phyloP scores from a whole-genome alignment of 2,888 invertebrate species.

The Cerastis leucographa region DNA sequence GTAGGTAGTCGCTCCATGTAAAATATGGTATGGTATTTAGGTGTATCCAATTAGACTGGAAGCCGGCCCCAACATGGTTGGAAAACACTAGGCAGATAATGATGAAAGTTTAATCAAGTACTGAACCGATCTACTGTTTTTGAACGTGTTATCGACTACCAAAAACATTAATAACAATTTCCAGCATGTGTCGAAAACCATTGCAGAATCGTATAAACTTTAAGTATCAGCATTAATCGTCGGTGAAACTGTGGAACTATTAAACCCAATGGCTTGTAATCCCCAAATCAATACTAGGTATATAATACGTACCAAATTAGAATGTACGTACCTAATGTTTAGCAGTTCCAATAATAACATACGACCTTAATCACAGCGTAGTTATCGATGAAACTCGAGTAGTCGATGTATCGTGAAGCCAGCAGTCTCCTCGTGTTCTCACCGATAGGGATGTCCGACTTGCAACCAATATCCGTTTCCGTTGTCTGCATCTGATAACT shows the following conservation, averaged over 20 bases:
- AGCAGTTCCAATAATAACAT: slow-evolving; percentile 22
- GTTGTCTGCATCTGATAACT: slow-evolving; percentile 63
- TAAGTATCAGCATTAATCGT: slow-evolving; percentile 7
- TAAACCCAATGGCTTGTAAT: slow-evolving; percentile 43
- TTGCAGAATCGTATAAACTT: slow-evolving; percentile 10
- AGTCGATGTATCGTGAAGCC: slow-evolving; percentile 12
- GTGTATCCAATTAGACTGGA: no score
- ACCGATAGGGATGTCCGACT: slow-evolving; percentile 63
- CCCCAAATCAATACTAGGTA: slow-evolving; percentile 20
- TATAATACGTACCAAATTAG: slow-evolving; percentile 37
- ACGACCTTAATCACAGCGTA: slow-evolving; percentile 5
- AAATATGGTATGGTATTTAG: no score
- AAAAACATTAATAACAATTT: background rate
- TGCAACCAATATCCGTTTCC: slow-evolving; percentile 73
- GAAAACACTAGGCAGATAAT: no score
- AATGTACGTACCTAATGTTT: slow-evolving; percentile 16
- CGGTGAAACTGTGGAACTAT: slow-evolving; percentile 27
- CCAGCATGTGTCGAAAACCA: background rate
- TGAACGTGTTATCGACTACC: background rate
- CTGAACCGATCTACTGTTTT: background rate
- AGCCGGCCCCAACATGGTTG: no score
- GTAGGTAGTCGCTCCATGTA: no score
- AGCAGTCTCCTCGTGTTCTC: slow-evolving; percentile 26
- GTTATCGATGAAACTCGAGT: slow-evolving; percentile 26
- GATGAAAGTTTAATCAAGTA: background rate